phyloP scores from a whole-genome alignment of 1,140 invertebrate species.

The Medauroidea extradentata region DNA sequence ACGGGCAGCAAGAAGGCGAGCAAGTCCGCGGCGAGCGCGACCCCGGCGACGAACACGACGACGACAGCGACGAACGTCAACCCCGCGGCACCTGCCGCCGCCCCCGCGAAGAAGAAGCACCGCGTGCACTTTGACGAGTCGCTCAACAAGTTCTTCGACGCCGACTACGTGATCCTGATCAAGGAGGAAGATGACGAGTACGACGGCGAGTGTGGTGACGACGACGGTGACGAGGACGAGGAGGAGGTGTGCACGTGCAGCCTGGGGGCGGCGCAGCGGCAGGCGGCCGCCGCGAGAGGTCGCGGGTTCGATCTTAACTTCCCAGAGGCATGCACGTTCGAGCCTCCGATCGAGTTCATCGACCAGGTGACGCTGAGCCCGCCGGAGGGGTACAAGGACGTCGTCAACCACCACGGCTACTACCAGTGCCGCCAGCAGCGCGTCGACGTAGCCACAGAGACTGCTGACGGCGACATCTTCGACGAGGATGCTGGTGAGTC shows the following conservation, averaged over 20 bases:
- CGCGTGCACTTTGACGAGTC: constrained; percentile 82
- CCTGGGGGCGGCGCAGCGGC: constrained; percentile 11
- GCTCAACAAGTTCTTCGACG: constrained; percentile 80
- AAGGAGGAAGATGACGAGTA: constrained; percentile 73
- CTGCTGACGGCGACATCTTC: too few relatives aligned
- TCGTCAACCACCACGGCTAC: too few relatives aligned
- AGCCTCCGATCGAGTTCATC: constrained; percentile 57
- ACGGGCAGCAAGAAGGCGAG: constrained; percentile 37
- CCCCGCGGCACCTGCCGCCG: neutral
- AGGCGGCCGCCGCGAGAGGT: constrained; percentile 16
- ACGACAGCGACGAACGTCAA: neutral
- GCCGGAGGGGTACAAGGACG: constrained; percentile 80
- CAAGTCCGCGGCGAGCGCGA: constrained; percentile 4
- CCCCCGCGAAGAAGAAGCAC: constrained; percentile 49
- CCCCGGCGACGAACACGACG: neutral
- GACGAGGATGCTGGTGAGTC: too few relatives aligned
- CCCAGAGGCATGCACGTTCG: constrained; percentile 32
- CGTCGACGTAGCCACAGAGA: neutral
- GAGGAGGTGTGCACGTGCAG: constrained; percentile 51
- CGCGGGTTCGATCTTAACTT: constrained; percentile 24
- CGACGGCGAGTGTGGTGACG: constrained; percentile 64
- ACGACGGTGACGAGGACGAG: constrained; percentile 68
- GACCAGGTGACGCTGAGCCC: constrained; percentile 78
- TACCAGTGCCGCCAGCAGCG: constrained; percentile 17
- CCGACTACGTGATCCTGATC: constrained; percentile 81